These are phyloP conservation scores for Epinotia brunnichana DNA, from an alignment of 2,888 invertebrate genomes.

Conservation along the genomic window DNA sequence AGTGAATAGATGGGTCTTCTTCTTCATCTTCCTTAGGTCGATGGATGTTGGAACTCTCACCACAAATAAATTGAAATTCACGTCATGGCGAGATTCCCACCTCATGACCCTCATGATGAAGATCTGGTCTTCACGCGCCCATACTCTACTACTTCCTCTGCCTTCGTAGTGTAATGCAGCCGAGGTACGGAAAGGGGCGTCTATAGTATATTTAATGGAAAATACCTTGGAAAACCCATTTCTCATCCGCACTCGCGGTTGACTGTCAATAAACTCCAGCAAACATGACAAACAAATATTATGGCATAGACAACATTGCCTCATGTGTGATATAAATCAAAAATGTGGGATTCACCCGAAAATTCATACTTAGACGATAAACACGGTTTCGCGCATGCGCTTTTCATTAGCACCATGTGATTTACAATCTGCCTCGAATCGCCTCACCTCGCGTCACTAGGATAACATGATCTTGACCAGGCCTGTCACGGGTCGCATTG, in stretches of 20 bases:
- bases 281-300: slow-evolving; percentile 30
- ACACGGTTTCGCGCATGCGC: slow-evolving; percentile 49
- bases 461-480: no score
- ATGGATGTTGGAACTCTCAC: no score
- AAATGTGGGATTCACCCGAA: slow-evolving; percentile 48
- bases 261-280: slow-evolving; percentile 13
- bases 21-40: no score
- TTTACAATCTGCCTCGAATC: neutral
- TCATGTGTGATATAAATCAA: slow-evolving; percentile 47
- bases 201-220: neutral
- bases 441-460: neutral
- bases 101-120: no score
- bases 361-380: slow-evolving; percentile 17
- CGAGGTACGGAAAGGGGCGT: no score
- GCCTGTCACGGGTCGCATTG: no score
- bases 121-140: no score
- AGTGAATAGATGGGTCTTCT: no score
- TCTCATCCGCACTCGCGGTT: slow-evolving; percentile 18
- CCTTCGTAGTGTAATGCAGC: no score
- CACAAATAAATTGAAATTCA: no score
- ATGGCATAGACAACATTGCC: slow-evolving; percentile 44
- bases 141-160: no score
- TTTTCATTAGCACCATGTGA: slow-evolving; percentile 32
- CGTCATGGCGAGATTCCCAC: no score
- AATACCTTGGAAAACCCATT: slow-evolving; percentile 22